Percentiles rank a stretch among this genome's conserved stretches.
These are phyloP conservation scores for Pollenia griseotomentosa DNA, from an alignment of 2,888 invertebrate species.

Conservation along the genomic window DNA sequence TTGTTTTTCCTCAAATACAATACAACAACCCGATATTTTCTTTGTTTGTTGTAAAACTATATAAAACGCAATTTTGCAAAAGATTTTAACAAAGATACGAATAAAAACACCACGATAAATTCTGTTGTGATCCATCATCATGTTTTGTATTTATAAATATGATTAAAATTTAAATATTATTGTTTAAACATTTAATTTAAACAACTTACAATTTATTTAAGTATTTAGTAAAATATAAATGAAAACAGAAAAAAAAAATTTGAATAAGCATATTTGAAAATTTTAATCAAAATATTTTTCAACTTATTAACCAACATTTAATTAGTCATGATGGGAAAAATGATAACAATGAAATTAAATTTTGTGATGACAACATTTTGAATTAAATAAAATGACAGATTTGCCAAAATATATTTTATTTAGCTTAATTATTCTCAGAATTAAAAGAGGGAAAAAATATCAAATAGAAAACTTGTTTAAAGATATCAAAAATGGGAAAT, in stretches of 20 bases:
- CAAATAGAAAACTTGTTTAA: no score
- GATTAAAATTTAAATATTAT: slow-evolving; percentile 42
- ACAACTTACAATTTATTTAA: no score
- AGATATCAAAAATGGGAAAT: no score
- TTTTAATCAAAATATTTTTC: slow-evolving; percentile 17
- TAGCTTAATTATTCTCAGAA: neutral
- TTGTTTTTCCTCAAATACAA: slow-evolving; percentile 49
- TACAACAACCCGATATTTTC: slow-evolving; percentile 43
- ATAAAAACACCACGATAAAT: slow-evolving; percentile 28
- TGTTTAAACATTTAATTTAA: neutral
- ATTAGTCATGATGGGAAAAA: slow-evolving; percentile 55
- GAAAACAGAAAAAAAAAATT: no score
- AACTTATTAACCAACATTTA: slow-evolving; percentile 19
- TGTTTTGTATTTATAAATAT: slow-evolving; percentile 57
- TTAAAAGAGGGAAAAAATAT: neutral
- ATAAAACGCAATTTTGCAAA: slow-evolving; percentile 55
- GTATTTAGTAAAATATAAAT: no score
- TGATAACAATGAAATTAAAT: slow-evolving; percentile 46
- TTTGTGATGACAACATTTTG: slow-evolving; percentile 57
- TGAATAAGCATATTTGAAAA: neutral
- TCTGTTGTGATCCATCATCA: slow-evolving; percentile 49
- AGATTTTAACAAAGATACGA: slow-evolving; percentile 14
- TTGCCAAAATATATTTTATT: slow-evolving; percentile 27
- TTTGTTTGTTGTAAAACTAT: slow-evolving; percentile 51
- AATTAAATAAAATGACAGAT: slow-evolving; percentile 36